Conservation (phyloP, 2,888 invertebrate species). For the Epiperipatus broadwayi region DNA sequence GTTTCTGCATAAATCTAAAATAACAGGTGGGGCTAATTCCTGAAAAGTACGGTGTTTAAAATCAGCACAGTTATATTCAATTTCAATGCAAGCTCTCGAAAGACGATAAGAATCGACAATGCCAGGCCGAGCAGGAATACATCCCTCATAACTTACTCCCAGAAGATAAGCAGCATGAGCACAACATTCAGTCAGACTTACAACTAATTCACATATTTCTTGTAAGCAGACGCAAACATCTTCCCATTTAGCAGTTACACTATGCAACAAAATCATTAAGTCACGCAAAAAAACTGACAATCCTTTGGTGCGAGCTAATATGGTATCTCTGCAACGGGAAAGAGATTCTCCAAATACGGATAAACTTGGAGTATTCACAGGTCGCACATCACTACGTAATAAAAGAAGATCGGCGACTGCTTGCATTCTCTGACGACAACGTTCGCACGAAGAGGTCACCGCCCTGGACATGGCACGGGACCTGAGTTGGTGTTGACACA, state of each 20-base stretch:
- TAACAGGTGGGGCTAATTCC: too few species aligned
- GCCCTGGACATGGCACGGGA: too few species aligned
- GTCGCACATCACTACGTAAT: slow-evolving; percentile 24
- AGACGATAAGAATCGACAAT: slow-evolving; percentile 24
- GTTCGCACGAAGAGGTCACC: slow-evolving; percentile 22
- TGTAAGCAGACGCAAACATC: slow-evolving; percentile 22
- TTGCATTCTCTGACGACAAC: slow-evolving; percentile 24
- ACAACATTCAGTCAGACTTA: slow-evolving; percentile 23
- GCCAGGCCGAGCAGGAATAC: slow-evolving; percentile 20
- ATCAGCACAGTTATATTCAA: too few species aligned
- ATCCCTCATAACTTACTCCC: slow-evolving; percentile 19
- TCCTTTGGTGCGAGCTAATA: slow-evolving; percentile 20
- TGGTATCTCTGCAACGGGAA: slow-evolving; percentile 20
- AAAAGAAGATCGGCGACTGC: slow-evolving; percentile 26
- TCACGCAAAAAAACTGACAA: slow-evolving; percentile 20
- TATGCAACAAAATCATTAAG: slow-evolving; percentile 20
- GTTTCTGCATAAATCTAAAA: too few species aligned
- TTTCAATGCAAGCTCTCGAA: slow-evolving; percentile 23
- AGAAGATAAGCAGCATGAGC: slow-evolving; percentile 24
- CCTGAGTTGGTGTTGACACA: too few species aligned
- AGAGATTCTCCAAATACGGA: slow-evolving; percentile 19
- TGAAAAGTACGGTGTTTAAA: too few species aligned
- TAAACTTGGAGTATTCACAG: slow-evolving; percentile 22
- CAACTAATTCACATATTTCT: slow-evolving; percentile 22
- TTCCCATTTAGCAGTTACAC: slow-evolving; percentile 19